phyloP scores from a whole-genome alignment of 2,797 vertebrate species.

The Scomberomorus guttatus region DNA sequence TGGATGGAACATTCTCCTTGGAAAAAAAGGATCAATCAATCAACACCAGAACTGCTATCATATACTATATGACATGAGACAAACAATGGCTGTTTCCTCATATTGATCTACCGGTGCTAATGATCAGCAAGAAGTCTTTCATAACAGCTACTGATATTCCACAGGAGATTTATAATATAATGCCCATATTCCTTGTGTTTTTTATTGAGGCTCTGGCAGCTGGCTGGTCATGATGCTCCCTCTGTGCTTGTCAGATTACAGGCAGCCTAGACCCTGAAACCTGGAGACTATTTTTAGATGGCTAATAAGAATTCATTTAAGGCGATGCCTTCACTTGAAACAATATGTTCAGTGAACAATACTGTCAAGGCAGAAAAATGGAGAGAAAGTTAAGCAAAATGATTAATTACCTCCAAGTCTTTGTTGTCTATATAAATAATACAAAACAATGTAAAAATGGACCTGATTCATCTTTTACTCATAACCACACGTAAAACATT shows the following conservation, averaged over 20 bases:
- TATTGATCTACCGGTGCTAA: slow-evolving; percentile 43
- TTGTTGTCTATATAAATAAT: slow-evolving; percentile 51
- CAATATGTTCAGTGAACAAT: slow-evolving; percentile 71
- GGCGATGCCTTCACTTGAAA: slow-evolving; percentile 70
- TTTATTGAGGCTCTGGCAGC: slow-evolving; percentile 61
- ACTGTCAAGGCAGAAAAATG: slow-evolving; percentile 51
- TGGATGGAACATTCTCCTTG: slow-evolving; percentile 21
- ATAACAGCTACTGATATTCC: slow-evolving; percentile 46
- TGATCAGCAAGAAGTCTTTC: slow-evolving; percentile 40
- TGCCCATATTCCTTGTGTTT: slow-evolving; percentile 52
- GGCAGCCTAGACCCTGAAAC: slow-evolving; percentile 67
- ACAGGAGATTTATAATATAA: slow-evolving; percentile 52
- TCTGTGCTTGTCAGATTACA: slow-evolving; percentile 79
- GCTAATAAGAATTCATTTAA: slow-evolving; percentile 84
- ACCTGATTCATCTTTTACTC: slow-evolving; percentile 53
- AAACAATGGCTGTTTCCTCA: slow-evolving; percentile 16
- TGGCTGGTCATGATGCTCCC: slow-evolving; percentile 73
- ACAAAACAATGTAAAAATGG: slow-evolving; percentile 26
- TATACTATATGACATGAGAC: slow-evolving; percentile 8
- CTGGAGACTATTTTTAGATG: slow-evolving; percentile 81
- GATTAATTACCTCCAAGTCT: slow-evolving; percentile 65
- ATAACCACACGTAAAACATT: slow-evolving; percentile 67
- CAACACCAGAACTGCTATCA: slow-evolving; percentile 18
- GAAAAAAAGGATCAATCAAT: slow-evolving; percentile 28
- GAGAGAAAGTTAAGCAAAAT: slow-evolving; percentile 59